A percentile compares a stretch with the other conserved stretches of the same genome.
Evolutionary conservation across 2,888 invertebrate species (phyloP).

Genomic region (Cosmia pyralina): DNA sequence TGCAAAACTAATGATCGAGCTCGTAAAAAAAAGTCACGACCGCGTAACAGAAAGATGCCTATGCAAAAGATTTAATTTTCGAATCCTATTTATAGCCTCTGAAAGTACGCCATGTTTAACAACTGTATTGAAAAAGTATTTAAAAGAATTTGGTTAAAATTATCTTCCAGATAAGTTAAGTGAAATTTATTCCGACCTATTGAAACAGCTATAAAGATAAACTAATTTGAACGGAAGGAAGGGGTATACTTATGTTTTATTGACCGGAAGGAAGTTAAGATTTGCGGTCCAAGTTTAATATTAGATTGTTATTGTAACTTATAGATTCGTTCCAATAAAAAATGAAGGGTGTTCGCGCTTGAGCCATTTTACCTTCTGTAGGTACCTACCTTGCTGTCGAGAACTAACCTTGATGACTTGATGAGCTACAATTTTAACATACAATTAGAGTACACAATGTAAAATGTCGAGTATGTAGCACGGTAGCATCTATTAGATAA

Average conservation of each 20-base stretch:
- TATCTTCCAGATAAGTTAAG: neutral
- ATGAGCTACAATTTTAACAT: conserved; percentile 10
- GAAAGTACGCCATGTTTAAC: no score
- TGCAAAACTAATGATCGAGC: no score
- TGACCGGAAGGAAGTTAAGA: conserved; percentile 37
- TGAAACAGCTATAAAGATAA: neutral
- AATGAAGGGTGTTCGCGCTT: conserved; percentile 41
- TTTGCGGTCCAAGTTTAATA: conserved; percentile 23
- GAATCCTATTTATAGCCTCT: no score
- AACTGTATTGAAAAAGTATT: no score
- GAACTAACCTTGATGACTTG: conserved; percentile 11
- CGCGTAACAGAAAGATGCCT: no score
- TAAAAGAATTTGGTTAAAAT: no score
- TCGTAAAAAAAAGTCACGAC: no score
- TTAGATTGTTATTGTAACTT: neutral
- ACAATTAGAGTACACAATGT: conserved; percentile 26
- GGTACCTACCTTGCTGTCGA: neutral
- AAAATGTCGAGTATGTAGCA: neutral
- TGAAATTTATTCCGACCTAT: neutral
- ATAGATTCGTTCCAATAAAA: conserved; percentile 29
- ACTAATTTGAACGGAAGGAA: neutral
- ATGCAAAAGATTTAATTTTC: no score
- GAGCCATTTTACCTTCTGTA: neutral
- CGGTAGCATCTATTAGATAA: neutral
- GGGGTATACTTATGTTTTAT: neutral